Conservation (phyloP, 2,888 invertebrate species). For the Callimorpha dominula region DNA sequence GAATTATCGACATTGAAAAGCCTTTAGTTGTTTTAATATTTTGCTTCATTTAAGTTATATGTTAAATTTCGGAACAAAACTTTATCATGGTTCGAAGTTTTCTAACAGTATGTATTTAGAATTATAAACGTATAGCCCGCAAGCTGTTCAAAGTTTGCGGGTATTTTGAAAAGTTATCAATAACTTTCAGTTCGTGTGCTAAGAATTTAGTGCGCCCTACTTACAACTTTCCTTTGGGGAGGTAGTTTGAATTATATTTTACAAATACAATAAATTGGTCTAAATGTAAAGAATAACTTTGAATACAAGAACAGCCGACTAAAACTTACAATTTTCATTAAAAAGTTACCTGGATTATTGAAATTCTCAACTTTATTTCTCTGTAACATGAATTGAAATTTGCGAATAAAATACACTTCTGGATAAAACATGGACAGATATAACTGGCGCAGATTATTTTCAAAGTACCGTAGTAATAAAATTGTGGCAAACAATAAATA, state of each 20-base stretch:
- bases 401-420: too few species aligned
- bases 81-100: constrained; percentile 4
- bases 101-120: constrained; percentile 16
- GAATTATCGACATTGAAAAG: background rate
- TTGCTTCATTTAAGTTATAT: constrained; percentile 5
- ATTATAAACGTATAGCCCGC: constrained; percentile 13
- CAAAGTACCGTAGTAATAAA: too few species aligned
- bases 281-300: background rate
- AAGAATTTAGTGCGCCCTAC: constrained; percentile 17
- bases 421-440: too few species aligned
- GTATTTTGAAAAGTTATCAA: constrained; percentile 33
- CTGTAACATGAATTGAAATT: too few species aligned
- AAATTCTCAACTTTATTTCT: too few species aligned
- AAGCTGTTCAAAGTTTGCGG: constrained; percentile 12
- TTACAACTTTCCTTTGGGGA: constrained; percentile 21
- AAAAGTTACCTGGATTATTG: too few species aligned
- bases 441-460: too few species aligned
- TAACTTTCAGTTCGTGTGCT: constrained; percentile 26
- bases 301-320: background rate
- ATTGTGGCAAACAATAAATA: too few species aligned
- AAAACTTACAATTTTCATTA: background rate
- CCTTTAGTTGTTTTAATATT: constrained; percentile 2
- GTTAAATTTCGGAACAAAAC: constrained; percentile 5
- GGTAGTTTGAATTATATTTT: background rate
- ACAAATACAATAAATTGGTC: background rate